Base-by-base conservation (phyloP, 2,113 vertebrate genomes). In the Sula dactylatra region DNA sequence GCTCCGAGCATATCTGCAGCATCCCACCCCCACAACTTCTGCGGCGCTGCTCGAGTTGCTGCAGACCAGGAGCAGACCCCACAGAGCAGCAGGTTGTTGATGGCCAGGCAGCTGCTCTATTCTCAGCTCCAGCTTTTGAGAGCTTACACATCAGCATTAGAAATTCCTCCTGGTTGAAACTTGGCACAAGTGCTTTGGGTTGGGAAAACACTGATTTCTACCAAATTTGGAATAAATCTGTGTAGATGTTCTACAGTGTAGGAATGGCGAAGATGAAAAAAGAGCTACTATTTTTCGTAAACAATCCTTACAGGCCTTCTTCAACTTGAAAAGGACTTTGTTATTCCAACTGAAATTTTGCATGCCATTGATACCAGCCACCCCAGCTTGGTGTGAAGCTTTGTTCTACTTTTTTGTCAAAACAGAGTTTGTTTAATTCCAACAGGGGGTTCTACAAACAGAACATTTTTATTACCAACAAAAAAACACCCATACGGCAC, bases 221-320 rank as follows among this genome's bases (percentile, higher is more conserved):
- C 83, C 93, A 88, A 93, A 91, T 93, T 94, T 95, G 89, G 93
- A 93, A 86, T 70, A 84, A 88, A 88, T 66, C 45, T 42, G 16
- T 77, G 36, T 67, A 85, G 83, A 76, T 78, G 54, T 52, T 91
- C 78, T 54, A 67, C 56, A 40, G 58, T 40, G 70, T 29, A 90
- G 92, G 86, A 96, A 96, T 14, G 31, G 56, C 91, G 67, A 82
- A 58, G 34, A 90, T 47, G 19, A 77, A 61, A 86, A 86, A 72
- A 94, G 10, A 61, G 26, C 52, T 62, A 50, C 50, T 36, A 6
- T 42, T 76, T 91, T 85, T 76, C 89, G 52, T 34, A 65, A 93
- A 91, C 24, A 87, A 65, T 52, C 52, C 36, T 87, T n/a, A 78
- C 9, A 76, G n/a, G 72, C 40, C 22, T 8, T 45, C 69, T 86